Conservation (phyloP, 2,888 invertebrate genomes). For the Cinara cedri region DNA sequence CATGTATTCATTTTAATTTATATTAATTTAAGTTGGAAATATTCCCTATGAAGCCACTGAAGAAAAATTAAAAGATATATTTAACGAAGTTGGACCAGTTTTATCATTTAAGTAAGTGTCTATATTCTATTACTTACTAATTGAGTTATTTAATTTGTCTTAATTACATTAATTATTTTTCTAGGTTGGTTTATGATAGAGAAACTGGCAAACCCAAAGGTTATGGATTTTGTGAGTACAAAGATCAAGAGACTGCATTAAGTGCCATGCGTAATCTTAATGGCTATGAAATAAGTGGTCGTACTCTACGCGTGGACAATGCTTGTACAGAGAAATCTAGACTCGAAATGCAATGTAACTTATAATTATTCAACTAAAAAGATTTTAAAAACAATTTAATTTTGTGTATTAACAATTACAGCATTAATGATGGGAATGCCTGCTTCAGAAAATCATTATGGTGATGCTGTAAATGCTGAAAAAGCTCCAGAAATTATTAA, state of each 20-base stretch:
- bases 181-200: constrained; percentile 88
- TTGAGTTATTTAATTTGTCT: not conserved
- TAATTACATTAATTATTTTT: constrained; percentile 55
- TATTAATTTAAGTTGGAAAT: constrained; percentile 81
- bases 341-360: constrained; percentile 89
- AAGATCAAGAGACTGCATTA: constrained; percentile 95
- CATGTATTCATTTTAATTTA: not conserved
- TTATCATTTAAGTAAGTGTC: constrained; percentile 85
- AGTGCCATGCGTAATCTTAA: constrained; percentile 98
- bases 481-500: constrained; percentile 97
- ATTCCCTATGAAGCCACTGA: constrained; percentile 99
- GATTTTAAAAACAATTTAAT: not conserved
- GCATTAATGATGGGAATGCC: constrained; percentile 34
- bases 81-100: constrained; percentile 95
- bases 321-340: constrained; percentile 94
- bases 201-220: constrained; percentile 99
- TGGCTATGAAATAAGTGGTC: constrained; percentile 95
- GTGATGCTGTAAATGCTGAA: constrained; percentile 85
- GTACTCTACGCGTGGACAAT: constrained; percentile 94
- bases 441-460: constrained; percentile 72
- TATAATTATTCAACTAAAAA: not conserved
- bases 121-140: no score
- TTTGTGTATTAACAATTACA: not conserved
- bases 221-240: constrained; percentile 99
- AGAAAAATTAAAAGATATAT: constrained; percentile 96